phyloP scores from a whole-genome alignment of 2,888 invertebrate species.

The Zygogramma bicolorata region DNA sequence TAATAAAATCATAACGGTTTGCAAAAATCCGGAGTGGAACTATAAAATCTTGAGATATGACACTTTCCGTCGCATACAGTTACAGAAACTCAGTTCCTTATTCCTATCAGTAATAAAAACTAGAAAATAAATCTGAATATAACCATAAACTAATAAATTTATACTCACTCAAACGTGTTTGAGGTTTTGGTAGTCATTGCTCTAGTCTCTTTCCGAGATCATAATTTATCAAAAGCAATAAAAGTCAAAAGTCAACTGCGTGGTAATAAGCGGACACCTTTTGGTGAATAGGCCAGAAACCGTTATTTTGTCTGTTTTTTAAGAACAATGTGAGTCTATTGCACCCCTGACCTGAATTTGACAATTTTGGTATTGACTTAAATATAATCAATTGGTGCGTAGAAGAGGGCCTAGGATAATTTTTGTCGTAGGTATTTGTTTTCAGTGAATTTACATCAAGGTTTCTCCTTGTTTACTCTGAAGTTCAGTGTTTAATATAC shows the following conservation, averaged over 20 bases:
- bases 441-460: too few species aligned
- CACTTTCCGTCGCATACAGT: background rate
- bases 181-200: slow-evolving; percentile 14
- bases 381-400: too few species aligned
- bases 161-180: slow-evolving; percentile 24
- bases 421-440: too few species aligned
- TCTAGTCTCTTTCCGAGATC: slow-evolving; percentile 32
- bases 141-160: slow-evolving; percentile 24
- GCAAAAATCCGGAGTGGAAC: background rate
- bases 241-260: slow-evolving; percentile 38
- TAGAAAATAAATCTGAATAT: slow-evolving; percentile 6
- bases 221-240: slow-evolving; percentile 41
- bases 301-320: slow-evolving; percentile 57
- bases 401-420: too few species aligned
- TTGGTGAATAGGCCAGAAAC: slow-evolving; percentile 62
- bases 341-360: slow-evolving; percentile 59
- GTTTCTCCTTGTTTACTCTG: too few species aligned
- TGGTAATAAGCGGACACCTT: slow-evolving; percentile 60
- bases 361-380: too few species aligned
- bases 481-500: too few species aligned
- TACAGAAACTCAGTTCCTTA: slow-evolving; percentile 3
- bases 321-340: slow-evolving; percentile 61
- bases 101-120: slow-evolving; percentile 6
- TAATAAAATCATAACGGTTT: background rate
- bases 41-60: background rate